phyloP scores from a whole-genome alignment of 2,888 invertebrate species.

The Patella depressa region DNA sequence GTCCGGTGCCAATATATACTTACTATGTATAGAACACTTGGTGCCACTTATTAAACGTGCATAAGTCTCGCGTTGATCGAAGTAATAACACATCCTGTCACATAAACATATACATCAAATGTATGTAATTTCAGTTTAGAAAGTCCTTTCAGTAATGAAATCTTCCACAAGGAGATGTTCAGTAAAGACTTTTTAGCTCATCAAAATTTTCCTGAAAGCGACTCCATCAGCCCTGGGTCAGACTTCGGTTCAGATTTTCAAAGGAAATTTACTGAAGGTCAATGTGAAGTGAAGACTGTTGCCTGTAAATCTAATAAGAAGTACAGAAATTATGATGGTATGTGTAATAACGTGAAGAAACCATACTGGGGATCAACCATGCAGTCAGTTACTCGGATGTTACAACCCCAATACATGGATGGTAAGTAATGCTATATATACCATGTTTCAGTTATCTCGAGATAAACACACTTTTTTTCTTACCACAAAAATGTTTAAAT shows the following conservation, averaged over 20 bases:
- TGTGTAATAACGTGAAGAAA: constrained; percentile 92
- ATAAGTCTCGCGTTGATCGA: too few relatives aligned
- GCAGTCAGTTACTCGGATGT: constrained; percentile 29
- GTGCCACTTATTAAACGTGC: too few relatives aligned
- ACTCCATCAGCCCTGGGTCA: not conserved
- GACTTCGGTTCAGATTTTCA: not conserved
- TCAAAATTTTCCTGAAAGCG: not conserved
- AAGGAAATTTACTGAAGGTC: not conserved
- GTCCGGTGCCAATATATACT: too few relatives aligned
- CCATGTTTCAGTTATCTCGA: not conserved
- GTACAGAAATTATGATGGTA: constrained; percentile 91
- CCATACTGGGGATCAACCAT: constrained; percentile 84
- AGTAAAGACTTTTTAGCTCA: constrained; percentile 8
- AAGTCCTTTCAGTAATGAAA: not conserved
- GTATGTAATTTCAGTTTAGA: too few relatives aligned
- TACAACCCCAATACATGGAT: constrained; percentile 29
- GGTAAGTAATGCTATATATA: constrained; percentile 18
- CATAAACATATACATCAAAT: too few relatives aligned
- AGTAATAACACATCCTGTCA: too few relatives aligned
- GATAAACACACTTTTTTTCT: too few relatives aligned
- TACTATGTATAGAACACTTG: too few relatives aligned
- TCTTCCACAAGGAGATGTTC: constrained; percentile 8
- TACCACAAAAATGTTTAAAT: too few relatives aligned
- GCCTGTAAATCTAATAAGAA: constrained; percentile 59
- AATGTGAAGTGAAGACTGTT: constrained; percentile 21